Base-by-base conservation (phyloP, 2,888 invertebrate species). In the Xanthorhoe designata region DNA sequence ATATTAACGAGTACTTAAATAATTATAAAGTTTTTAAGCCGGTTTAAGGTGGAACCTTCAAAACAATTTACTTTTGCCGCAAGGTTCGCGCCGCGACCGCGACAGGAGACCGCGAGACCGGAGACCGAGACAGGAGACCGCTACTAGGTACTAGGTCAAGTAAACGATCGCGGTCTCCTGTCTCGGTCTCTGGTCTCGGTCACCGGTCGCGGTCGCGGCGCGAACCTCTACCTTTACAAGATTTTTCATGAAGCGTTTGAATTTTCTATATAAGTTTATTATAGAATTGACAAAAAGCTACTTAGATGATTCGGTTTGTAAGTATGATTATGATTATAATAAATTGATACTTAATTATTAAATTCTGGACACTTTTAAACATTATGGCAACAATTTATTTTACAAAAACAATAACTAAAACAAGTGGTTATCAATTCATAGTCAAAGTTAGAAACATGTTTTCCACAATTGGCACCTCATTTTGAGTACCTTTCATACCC, bases 401-500 rank as follows among this genome's bases (percentile, higher is more conserved):
- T 58, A 51, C 9, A 57, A 70, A 35, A 64, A 65, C 63, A 52
- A 49, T 42, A 13, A 57, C 32, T 52, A 32, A 66, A 68, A 57
- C 59, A 13, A 1, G 24, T 13, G 56, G 59, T 58, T n/a, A n/a
- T 71, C 63, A 67, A 52, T 66, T 67, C 51, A 81, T 69, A 75
- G 80, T 84, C 66, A 86, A 75, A 73, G 74, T 82, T 75, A 74
- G 65, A 49, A 88, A 73, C 87, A 85, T 86, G 68, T 75, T 81
- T 65, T 86, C 79, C 35, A 74, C 71, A 38, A 75, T 67, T 19
- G 70, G 69, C 59, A 78, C 70, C 32, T 78, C 68, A 70, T 74
- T 79, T 80, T 81, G 87, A 7, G 86, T 85, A 49, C 94, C 94
- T 15, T 85, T 82, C 85, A 92, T 87, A 42, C 92, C 92, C 17